Base-by-base conservation (phyloP, 1,140 invertebrate genomes). In the Myzus persicae region DNA sequence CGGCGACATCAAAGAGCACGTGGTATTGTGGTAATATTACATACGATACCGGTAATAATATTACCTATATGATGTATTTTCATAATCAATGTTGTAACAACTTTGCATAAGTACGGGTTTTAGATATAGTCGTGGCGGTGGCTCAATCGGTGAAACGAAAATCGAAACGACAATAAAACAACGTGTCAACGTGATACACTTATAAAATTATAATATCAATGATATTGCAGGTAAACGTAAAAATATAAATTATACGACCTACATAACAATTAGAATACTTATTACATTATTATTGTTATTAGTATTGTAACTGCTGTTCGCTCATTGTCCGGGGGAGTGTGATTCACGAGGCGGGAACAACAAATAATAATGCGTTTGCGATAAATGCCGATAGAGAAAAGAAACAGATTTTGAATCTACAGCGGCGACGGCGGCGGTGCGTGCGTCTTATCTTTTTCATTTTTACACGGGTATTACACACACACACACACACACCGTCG, bases 401-500 rank as follows among this genome's bases (percentile, higher is more conserved):
- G 24, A 22, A 36, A n/a, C 90, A 0, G 40, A 46, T 76, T 92
- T 92, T 40, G 44, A 51, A 76, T 76, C n/a, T 76, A 67, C 59
- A 18, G 14, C 59, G 59, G 4, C n/a, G 76, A 76, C 18, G 31
- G 4, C n/a, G 76, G 91, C 18, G 31, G 54, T 5, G 59, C 14
- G 59, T n/a, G 59, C n/a, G 31, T 76, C n/a, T 48, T 92, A 48
- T 81, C 67, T 92, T 38, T 90, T 67, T 44, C 24, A 14, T 54
- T 91, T 91, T 92, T 92, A 82, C 90, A 81, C 46, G 89, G 24
- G 51, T 59, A 54, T 81, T 46, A 26, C 26, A n/a, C n/a, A n/a
- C n/a, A n/a, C n/a, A n/a, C 36, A 42, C 46, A 24, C 31, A 22
- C 22, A 31, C 38, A 36, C 48, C 51, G 93, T 59, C 46, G 22